Percentiles rank a stretch among this genome's conserved stretches.
Evolutionary conservation across 2,888 invertebrate species (phyloP).

Genomic region (Caenorhabditis auriculariae): DNA sequence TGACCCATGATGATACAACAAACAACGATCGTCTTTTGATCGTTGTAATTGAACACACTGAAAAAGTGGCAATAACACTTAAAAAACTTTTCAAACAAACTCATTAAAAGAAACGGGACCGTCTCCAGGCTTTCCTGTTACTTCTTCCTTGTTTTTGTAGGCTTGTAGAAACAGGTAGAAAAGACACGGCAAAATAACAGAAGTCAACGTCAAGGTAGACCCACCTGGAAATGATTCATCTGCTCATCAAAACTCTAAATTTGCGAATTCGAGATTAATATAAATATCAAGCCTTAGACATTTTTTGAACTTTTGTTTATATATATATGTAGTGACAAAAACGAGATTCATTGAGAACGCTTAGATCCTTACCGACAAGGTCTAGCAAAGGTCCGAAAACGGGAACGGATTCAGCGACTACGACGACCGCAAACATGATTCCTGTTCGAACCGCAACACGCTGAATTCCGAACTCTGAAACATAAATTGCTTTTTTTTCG

Average conservation of each 20-base stretch:
- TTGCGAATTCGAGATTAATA: not conserved
- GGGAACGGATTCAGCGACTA: constrained; percentile 60
- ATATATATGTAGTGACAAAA: too few species aligned
- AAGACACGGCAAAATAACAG: constrained; percentile 55
- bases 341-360: not conserved
- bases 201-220: constrained; percentile 54
- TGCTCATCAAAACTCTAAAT: constrained; percentile 23
- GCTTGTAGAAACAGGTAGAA: constrained; percentile 54
- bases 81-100: constrained; percentile 9
- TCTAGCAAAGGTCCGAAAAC: constrained; percentile 58
- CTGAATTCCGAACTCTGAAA: constrained; percentile 40
- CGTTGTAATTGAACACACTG: constrained; percentile 25
- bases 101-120: constrained; percentile 20
- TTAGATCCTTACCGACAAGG: constrained; percentile 33
- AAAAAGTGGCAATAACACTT: constrained; percentile 2
- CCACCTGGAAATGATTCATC: constrained; percentile 23
- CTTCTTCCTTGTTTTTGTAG: constrained; percentile 30
- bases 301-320: not conserved
- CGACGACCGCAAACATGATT: constrained; percentile 50
- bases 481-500: not conserved
- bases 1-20: constrained; percentile 42
- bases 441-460: constrained; percentile 47
- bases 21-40: constrained; percentile 20
- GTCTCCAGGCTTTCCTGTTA: constrained; percentile 20
- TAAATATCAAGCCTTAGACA: not conserved